Conservation (phyloP, 2,797 vertebrate genomes). For the Oreochromis mossambicus region DNA sequence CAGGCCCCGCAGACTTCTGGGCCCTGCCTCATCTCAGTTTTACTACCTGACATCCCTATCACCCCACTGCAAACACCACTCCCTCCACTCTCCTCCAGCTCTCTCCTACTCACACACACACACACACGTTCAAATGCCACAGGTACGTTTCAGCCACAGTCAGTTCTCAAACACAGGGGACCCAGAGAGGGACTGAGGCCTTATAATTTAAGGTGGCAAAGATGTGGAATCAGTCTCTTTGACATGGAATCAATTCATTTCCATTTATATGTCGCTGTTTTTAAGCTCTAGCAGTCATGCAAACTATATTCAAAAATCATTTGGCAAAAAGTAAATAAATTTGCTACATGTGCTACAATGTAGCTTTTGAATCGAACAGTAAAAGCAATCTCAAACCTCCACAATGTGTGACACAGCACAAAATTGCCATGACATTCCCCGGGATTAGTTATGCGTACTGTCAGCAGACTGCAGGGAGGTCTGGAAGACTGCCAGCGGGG, state of each 20-base stretch:
- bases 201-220: not conserved
- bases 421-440: slow-evolving; percentile 49
- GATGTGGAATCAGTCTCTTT: not conserved
- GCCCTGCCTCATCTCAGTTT: slow-evolving; percentile 74
- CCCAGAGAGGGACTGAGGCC: not conserved
- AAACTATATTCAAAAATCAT: not conserved
- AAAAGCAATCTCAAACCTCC: slow-evolving; percentile 3
- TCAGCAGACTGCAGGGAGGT: slow-evolving; percentile 61
- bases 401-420: slow-evolving; percentile 16
- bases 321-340: not conserved
- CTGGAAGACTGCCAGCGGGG: slow-evolving; percentile 40
- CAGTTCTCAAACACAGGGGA: not conserved
- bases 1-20: slow-evolving; percentile 50
- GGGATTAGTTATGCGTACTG: slow-evolving; percentile 66
- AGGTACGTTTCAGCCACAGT: slow-evolving; percentile 29
- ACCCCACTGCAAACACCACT: slow-evolving; percentile 61
- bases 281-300: not conserved
- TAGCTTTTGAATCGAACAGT: not conserved
- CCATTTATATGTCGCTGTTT: not conserved
- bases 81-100: slow-evolving; percentile 27
- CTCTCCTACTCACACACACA: slow-evolving; percentile 14
- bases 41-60: slow-evolving; percentile 76
- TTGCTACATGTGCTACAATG: not conserved
- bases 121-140: slow-evolving; percentile 21
- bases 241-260: not conserved